Evolutionary conservation across 2,797 vertebrate genomes (phyloP), one percentile per base, ranked within the genome.

Genomic region (Trachurus trachurus): DNA sequence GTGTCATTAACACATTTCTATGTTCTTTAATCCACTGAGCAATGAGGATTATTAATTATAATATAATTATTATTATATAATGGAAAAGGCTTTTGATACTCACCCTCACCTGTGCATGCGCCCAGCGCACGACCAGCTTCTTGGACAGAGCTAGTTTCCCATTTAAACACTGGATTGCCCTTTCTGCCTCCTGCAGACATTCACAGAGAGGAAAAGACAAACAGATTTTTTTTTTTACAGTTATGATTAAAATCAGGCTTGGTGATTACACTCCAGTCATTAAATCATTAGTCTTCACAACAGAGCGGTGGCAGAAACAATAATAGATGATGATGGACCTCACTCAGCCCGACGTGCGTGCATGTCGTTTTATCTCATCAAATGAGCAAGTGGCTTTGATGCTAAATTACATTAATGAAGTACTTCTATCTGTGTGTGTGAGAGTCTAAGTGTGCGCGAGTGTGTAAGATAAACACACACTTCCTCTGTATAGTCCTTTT

Each of bases 81-180:
- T n/a, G 19, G 10, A 19, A 26, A 6, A 0, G n/a, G 17, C 47
- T 53, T 31, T 40, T 42, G 89, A 91, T 78, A 94, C 93, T 93
- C 88, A 94, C 93, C 89, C 91, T 93, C 87, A 94, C 92, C 92
- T 89, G 90, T 63, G 90, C 98, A 0, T 99, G 98, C 5, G 98
- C 98, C 98, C 98, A 99, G 37, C 98, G 96, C 73, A 99, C 98
- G 34, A 99, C 98, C 88, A 99, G 70, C 78, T 98, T 99, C 95
- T 99, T 99, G 39, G 98, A 98, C 82, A 99, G 94, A 21, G 98
- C 98, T 87, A 99, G 93, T 80, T 99, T 99, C 81, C 98, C 98
- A 82, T 99, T 99, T 85, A 99, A 96, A 93, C 98, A 96, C 70
- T 99, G 97, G 90, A 99, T 99, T 1, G 98, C 98, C 82, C 97